Conservation (phyloP, 1,140 invertebrate species). For the Doryteuthis pealeii region DNA sequence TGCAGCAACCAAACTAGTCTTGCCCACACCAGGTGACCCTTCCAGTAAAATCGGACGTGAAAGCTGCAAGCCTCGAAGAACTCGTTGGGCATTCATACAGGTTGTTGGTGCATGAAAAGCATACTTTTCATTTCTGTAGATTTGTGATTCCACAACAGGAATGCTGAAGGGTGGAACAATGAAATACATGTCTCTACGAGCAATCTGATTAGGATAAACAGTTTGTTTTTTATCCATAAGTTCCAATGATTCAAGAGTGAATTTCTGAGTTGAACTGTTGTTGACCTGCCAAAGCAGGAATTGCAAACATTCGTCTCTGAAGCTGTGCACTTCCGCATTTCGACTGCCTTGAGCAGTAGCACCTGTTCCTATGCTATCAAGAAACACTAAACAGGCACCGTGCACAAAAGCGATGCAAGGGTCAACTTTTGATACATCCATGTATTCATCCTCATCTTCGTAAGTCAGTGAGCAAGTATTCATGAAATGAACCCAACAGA, state of each 20-base stretch:
- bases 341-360: background rate
- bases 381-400: slow-evolving; percentile 85
- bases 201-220: slow-evolving; percentile 8
- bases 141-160: slow-evolving; percentile 44
- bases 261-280: slow-evolving; percentile 32
- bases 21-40: slow-evolving; percentile 97
- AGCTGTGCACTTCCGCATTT: background rate
- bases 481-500: slow-evolving; percentile 92
- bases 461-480: slow-evolving; percentile 57
- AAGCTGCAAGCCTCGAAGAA: slow-evolving; percentile 86
- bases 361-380: slow-evolving; percentile 81
- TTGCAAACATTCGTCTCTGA: slow-evolving; percentile 31
- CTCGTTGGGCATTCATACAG: slow-evolving; percentile 76
- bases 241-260: slow-evolving; percentile 33
- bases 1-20: slow-evolving; percentile 92
- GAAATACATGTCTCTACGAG: slow-evolving; percentile 37
- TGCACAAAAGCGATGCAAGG: slow-evolving; percentile 70
- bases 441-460: slow-evolving; percentile 20
- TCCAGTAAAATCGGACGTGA: slow-evolving; percentile 87
- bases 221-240: slow-evolving; percentile 29
- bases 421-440: slow-evolving; percentile 29
- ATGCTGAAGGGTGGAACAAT: slow-evolving; percentile 60
- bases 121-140: slow-evolving; percentile 30
- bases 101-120: slow-evolving; percentile 76
- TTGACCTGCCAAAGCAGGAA: slow-evolving; percentile 48